These are phyloP conservation scores for Orthosia incerta DNA, from an alignment of 2,888 invertebrate species.

Conservation along the genomic window DNA sequence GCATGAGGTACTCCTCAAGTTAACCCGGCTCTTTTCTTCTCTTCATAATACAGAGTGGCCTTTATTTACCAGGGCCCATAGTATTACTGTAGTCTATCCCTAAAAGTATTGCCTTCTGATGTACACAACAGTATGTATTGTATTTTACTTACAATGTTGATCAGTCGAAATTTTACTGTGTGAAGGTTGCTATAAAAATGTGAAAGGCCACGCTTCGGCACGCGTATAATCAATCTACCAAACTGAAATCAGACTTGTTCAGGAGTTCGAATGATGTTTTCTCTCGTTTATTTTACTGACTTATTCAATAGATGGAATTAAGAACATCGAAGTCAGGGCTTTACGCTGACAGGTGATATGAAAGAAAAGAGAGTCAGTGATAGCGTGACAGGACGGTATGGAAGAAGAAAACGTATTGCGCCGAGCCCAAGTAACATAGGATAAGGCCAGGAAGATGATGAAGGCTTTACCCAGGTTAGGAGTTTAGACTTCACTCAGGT, in stretches of 20 bases:
- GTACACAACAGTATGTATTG: not conserved
- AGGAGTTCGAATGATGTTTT: not conserved
- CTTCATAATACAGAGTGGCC: not conserved
- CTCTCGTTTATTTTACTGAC: not conserved
- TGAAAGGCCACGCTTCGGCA: slow-evolving; percentile 22
- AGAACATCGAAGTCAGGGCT: not conserved
- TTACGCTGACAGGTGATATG: no score
- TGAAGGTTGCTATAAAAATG: slow-evolving; percentile 32
- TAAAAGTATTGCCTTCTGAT: not conserved
- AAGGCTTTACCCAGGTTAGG: no score
- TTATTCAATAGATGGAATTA: not conserved
- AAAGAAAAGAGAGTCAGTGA: no score
- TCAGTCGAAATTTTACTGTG: slow-evolving; percentile 18
- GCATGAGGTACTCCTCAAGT: not conserved
- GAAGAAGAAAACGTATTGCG: no score
- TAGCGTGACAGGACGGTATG: no score
- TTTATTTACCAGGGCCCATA: not conserved
- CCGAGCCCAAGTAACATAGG: no score
- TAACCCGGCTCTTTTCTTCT: not conserved
- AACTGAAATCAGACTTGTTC: slow-evolving; percentile 9
- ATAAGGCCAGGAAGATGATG: no score
- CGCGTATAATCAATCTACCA: slow-evolving; percentile 8
- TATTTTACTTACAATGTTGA: not conserved
- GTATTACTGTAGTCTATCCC: not conserved
- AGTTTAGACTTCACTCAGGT: no score